Base-by-base conservation (phyloP, 2,797 vertebrate species). In the Anguilla pacifica region DNA sequence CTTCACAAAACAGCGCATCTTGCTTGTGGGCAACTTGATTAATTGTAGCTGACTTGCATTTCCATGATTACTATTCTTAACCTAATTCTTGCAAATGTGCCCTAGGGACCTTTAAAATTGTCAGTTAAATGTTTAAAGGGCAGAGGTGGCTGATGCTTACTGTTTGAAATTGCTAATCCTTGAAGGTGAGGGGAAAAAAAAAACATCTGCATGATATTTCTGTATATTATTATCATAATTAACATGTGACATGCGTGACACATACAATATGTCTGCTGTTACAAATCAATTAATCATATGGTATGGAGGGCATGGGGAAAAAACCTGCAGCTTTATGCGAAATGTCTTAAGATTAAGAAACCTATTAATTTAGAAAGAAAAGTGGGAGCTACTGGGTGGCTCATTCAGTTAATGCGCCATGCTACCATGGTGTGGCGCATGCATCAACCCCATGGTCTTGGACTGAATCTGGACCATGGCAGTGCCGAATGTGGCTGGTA, bases 101-200 rank as follows among this genome's bases (percentile, higher is more conserved):
- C 0, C 55, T 19, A 19, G 55, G 17, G 19, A 57, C 55, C n/a
- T 72, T 72, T 72, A 31, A 9, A 72, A 11, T 31, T 11, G 28
- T 72, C 10, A n/a, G n/a, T 72, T 10, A 72, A 72, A 28, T 39
- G 72, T 17, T 39, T 39, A 77, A 39, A 77, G 72, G 11, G n/a
- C 35, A 39, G 35, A 13, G 13, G 13, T 77, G 3, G 35, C 31
- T 43, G 35, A 15, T 5, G 31, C 35, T 77, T 43, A 43, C 35
- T 43, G 11, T 35, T 43, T 4, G 31, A 77, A 31, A 77, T 77
- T 17, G 15, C 19, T 39, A 28, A 87, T 86, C 64, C 74, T 35
- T 70, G 61, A 67, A 74, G 43, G 67, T 74, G 86, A 83, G 85
- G 85, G 85, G 86, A 87, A 90, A 70, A 70, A n/a, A 70, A 70